Conservation (phyloP, 2,888 invertebrate species). For the Ischnus inquisitorius region DNA sequence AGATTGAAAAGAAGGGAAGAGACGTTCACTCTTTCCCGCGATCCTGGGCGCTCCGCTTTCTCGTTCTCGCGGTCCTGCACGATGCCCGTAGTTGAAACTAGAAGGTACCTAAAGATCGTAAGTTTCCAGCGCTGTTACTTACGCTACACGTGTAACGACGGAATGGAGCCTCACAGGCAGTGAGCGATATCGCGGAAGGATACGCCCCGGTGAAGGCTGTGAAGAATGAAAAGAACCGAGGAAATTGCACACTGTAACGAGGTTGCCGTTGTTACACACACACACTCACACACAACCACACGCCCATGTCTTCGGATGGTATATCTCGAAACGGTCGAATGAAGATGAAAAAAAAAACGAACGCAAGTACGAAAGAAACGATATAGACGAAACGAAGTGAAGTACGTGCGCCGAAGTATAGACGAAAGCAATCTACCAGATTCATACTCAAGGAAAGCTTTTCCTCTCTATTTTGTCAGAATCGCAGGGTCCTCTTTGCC, state of each 20-base stretch:
- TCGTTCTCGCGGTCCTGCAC: conserved; percentile 7
- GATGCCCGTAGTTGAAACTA: neutral
- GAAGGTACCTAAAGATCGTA: conserved; percentile 22
- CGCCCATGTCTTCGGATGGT: neutral
- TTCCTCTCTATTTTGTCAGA: conserved; percentile 24
- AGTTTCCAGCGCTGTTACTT: neutral
- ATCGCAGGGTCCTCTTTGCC: neutral
- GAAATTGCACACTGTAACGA: conserved; percentile 55
- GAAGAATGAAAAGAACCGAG: conserved; percentile 52
- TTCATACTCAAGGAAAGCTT: conserved; percentile 30
- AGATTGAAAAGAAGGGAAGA: conserved; percentile 19
- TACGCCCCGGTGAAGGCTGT: conserved; percentile 16
- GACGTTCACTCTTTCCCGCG: neutral
- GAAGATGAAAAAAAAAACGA: conserved; percentile 17
- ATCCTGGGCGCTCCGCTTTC: conserved; percentile 27
- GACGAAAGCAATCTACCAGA: conserved; percentile 42
- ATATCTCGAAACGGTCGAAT: conserved; percentile 3
- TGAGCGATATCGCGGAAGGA: conserved; percentile 35
- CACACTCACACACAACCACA: neutral
- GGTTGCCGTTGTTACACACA: conserved; percentile 16
- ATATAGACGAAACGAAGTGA: conserved; percentile 23
- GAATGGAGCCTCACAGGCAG: neutral
- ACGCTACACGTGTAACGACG: neutral
- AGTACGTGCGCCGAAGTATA: conserved; percentile 6
- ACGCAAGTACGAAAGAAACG: conserved; percentile 22